These are phyloP conservation scores for Pterophyllum scalare DNA, from an alignment of 2,113 vertebrate genomes.

Conservation along the genomic window DNA sequence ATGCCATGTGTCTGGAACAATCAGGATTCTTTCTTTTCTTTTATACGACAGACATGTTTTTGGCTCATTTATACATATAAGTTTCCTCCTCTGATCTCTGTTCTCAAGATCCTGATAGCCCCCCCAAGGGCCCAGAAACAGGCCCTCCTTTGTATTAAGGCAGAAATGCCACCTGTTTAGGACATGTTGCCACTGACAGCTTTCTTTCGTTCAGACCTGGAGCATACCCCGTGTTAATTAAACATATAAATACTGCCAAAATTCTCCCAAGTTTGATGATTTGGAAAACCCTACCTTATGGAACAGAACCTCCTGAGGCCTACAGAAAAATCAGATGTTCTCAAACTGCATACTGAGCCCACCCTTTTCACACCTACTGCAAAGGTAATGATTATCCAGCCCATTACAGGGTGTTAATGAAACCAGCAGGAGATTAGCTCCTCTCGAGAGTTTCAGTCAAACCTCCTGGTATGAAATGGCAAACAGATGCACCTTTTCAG, in stretches of 20 bases:
- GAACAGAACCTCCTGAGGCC: not conserved
- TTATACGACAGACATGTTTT: slow-evolving; percentile 43
- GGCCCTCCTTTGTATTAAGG: slow-evolving; percentile 60
- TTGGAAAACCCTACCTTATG: not conserved
- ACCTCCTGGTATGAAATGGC: not conserved
- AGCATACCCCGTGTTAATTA: not conserved
- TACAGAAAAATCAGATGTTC: slow-evolving; percentile 23
- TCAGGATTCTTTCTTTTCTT: not conserved
- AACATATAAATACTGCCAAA: slow-evolving; percentile 7
- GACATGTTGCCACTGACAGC: slow-evolving; percentile 55
- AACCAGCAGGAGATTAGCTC: slow-evolving; percentile 47
- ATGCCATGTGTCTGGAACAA: slow-evolving; percentile 14
- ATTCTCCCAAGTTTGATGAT: not conserved
- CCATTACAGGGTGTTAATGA: slow-evolving; percentile 64
- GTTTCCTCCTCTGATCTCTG: slow-evolving; percentile 52
- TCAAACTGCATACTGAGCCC: slow-evolving; percentile 17
- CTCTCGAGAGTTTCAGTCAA: slow-evolving; percentile 45
- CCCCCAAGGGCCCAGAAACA: slow-evolving; percentile 60
- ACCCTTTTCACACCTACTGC: slow-evolving; percentile 34
- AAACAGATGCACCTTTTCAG: slow-evolving; percentile 11
- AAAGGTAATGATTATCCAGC: slow-evolving; percentile 49
- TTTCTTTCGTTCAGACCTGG: slow-evolving; percentile 26
- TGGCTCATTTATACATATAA: slow-evolving; percentile 42
- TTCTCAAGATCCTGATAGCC: slow-evolving; percentile 57
- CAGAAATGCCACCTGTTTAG: slow-evolving; percentile 68